These are phyloP conservation scores for Eugnorisma glareosa DNA, from an alignment of 2,888 invertebrate genomes.

Conservation along the genomic window DNA sequence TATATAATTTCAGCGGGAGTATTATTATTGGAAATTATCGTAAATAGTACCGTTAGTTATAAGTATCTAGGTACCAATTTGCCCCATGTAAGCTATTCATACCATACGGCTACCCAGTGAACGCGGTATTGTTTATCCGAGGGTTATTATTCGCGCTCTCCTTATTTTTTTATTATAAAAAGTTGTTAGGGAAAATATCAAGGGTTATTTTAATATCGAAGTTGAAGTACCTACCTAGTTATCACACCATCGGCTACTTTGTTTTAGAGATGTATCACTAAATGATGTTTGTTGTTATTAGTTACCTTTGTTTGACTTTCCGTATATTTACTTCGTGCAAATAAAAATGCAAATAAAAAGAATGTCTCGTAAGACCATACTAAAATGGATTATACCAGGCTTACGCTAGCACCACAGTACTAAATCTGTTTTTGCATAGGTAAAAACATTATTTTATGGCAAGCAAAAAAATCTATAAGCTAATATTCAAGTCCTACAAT, in stretches of 20 bases:
- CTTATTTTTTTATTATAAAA: background rate
- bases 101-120: background rate
- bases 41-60: background rate
- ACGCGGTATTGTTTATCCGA: background rate
- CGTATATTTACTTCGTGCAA: background rate
- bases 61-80: background rate
- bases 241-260: background rate
- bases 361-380: background rate
- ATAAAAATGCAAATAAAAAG: no score
- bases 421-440: background rate
- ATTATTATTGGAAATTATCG: background rate
- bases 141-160: no score
- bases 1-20: background rate
- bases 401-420: background rate
- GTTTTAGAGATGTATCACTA: background rate
- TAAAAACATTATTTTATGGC: no score
- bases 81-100: background rate
- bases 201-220: background rate
- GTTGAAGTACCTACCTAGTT: slow-evolving; percentile 6
- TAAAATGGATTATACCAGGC: no score
- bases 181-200: background rate
- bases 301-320: background rate
- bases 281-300: background rate
- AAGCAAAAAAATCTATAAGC: background rate
- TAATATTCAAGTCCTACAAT: no score